A percentile compares a stretch with the other conserved stretches of the same genome.
Evolutionary conservation across 2,797 vertebrate genomes (phyloP).

Genomic region (Varecia variegata): DNA sequence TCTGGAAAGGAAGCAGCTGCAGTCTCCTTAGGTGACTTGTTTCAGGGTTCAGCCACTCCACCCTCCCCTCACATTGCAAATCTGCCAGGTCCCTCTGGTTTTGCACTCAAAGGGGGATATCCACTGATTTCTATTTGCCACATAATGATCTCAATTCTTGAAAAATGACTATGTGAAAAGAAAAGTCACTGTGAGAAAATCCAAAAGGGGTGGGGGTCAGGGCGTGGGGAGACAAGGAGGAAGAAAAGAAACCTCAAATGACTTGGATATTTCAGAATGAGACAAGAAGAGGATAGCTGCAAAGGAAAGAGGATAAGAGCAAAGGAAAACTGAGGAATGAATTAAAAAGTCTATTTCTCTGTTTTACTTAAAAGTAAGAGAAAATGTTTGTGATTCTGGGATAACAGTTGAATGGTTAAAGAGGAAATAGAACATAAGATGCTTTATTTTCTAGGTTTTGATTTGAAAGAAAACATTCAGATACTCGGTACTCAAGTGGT

Average conservation of each 20-base stretch:
- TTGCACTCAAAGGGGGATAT: not conserved
- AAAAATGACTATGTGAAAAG: not conserved
- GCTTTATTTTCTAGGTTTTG: constrained; percentile 11
- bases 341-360: not conserved
- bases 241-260: not conserved
- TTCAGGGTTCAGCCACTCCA: not conserved
- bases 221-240: not conserved
- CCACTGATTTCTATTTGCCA: not conserved
- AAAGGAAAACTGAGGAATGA: constrained; percentile 11
- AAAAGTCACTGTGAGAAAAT: not conserved
- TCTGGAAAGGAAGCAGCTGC: not conserved
- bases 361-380: not conserved
- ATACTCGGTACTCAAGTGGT: constrained; percentile 13
- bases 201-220: not conserved
- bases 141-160: not conserved
- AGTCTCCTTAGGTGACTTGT: not conserved
- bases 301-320: too few species aligned
- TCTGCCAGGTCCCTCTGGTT: not conserved
- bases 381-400: not conserved
- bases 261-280: not conserved
- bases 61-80: not conserved
- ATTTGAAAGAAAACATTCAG: constrained; percentile 47
- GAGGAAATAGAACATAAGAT: not conserved
- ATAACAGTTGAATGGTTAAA: not conserved
- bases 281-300: constrained; percentile 16